Evolutionary conservation across 2,113 vertebrate species (phyloP), one percentile per base, ranked within the genome.

Genomic region (Anhinga anhinga): DNA sequence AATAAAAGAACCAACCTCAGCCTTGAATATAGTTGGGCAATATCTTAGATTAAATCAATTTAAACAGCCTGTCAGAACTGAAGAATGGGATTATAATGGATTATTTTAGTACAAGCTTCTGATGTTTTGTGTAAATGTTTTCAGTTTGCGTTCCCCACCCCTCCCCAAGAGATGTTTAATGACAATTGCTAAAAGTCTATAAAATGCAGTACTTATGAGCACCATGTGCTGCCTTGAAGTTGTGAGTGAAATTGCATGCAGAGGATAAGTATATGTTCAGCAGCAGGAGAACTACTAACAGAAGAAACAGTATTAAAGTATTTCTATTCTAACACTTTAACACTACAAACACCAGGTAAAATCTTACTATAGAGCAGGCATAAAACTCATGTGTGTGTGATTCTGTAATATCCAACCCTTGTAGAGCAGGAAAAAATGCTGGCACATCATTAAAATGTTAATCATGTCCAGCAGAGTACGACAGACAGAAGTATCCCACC

Each of bases 171-270:
- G 72, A 66, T 72, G 26, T 76, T 97, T 90, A 76, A 90, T 29
- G 72, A 69, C 44, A 88, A 80, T 45, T 74, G 82, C 65, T 87
- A 86, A 89, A 91, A 95, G 82, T 78, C 92, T 90, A 52, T 70
- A 82, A 92, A 94, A 86, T 80, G 65, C n/a, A 84, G 78, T 93
- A 84, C 73, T 93, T 95, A 88, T 4, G 23, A 96, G 22, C 80
- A 87, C 14, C 21, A 50, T 26, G 67, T 65, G 45, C 63, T 67
- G 50, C 50, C 95, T 97, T 95, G 69, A 84, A 91, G 85, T 87
- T 90, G 59, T 62, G 63, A 92, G 67, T 44, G 59, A 91, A 94
- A 95, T 70, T 36, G 50, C 61, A 61, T 45, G 62, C 5, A 53
- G 69, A 63, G 79, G 27, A 82, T 56, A 95, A 92, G 91, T 91